phyloP scores from a whole-genome alignment of 2,888 invertebrate genomes.

The Pristionchus arcanus region DNA sequence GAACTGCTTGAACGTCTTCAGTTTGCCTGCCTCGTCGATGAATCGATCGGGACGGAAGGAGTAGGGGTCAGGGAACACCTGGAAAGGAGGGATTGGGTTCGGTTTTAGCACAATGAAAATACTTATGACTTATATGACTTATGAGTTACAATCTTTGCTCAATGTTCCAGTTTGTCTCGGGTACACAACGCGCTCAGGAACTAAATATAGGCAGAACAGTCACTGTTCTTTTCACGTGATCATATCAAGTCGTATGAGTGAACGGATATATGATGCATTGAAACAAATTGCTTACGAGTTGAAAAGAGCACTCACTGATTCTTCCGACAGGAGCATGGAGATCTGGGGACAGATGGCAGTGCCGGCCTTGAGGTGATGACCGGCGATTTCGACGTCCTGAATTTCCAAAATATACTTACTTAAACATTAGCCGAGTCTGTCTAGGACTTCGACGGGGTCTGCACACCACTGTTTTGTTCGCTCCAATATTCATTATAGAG shows the following conservation, averaged over 20 bases:
- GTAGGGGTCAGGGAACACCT: slow-evolving; percentile 63
- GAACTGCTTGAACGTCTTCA: slow-evolving; percentile 53
- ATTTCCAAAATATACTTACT: not conserved
- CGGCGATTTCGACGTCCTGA: slow-evolving; percentile 11
- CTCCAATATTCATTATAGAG: too few species aligned
- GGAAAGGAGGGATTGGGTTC: not conserved
- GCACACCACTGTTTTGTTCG: too few species aligned
- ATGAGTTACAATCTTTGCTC: too few species aligned
- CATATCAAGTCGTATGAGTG: too few species aligned
- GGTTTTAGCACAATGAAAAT: not conserved
- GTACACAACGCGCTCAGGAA: too few species aligned
- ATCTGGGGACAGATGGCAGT: slow-evolving; percentile 64
- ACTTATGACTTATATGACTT: too few species aligned
- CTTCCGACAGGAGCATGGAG: slow-evolving; percentile 61
- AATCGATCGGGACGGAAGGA: slow-evolving; percentile 60
- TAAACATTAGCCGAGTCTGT: too few species aligned
- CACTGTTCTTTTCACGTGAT: too few species aligned
- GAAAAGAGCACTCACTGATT: slow-evolving; percentile 51
- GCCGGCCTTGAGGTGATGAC: slow-evolving; percentile 56
- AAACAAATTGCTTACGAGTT: too few species aligned
- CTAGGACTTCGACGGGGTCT: too few species aligned
- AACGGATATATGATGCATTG: not conserved
- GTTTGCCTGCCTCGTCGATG: slow-evolving; percentile 57
- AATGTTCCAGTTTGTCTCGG: too few species aligned
- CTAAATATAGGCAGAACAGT: too few species aligned